phyloP scores from a whole-genome alignment of 2,797 vertebrate genomes.

The Parotocinclus haroldoi region DNA sequence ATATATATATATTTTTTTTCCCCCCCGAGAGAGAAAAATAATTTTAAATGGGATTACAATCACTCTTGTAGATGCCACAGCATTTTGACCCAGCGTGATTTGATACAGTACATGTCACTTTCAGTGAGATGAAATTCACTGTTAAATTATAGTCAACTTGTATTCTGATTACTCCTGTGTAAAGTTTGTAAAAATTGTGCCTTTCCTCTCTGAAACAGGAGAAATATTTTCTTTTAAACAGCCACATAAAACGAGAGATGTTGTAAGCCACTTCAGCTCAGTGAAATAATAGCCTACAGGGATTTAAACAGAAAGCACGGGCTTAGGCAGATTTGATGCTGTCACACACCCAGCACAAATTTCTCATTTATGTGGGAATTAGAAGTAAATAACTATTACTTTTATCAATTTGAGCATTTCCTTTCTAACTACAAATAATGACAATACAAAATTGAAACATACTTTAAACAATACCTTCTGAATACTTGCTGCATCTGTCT shows the following conservation, averaged over 20 bases:
- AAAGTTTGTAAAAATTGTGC: slow-evolving; percentile 49
- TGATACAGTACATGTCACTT: no score
- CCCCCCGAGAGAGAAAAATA: no score
- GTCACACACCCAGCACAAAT: slow-evolving; percentile 62
- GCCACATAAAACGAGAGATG: slow-evolving; percentile 64
- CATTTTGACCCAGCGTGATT: no score
- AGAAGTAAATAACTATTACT: slow-evolving; percentile 75
- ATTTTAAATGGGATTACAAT: no score
- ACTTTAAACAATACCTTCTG: slow-evolving; percentile 78
- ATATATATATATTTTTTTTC: no score
- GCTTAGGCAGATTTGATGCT: slow-evolving; percentile 53
- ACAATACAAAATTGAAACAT: slow-evolving; percentile 79
- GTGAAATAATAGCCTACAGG: slow-evolving; percentile 61
- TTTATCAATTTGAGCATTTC: slow-evolving; percentile 64
- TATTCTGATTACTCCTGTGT: slow-evolving; percentile 44
- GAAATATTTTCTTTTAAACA: slow-evolving; percentile 73
- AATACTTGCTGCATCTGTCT: slow-evolving; percentile 76
- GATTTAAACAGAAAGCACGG: slow-evolving; percentile 52
- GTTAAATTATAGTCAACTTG: slow-evolving; percentile 54
- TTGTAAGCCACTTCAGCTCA: slow-evolving; percentile 64
- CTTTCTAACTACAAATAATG: slow-evolving; percentile 59
- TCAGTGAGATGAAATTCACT: no score
- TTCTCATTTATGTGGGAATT: slow-evolving; percentile 67
- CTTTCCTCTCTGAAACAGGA: slow-evolving; percentile 56
- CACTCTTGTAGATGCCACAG: no score